phyloP scores from a whole-genome alignment of 2,888 invertebrate genomes.

The Cetonia aurata region DNA sequence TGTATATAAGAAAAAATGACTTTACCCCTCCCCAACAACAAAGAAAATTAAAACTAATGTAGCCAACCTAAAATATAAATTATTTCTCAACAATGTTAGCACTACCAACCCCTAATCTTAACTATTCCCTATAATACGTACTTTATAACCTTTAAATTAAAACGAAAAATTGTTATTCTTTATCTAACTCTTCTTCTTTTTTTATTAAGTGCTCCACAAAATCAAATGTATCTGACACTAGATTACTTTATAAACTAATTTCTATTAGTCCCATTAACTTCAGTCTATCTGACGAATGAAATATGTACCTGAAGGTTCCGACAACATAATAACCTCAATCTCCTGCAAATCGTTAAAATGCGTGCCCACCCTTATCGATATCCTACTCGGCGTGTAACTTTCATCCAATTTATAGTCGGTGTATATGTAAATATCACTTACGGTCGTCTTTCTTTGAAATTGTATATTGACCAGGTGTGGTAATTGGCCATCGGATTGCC shows the following conservation, averaged over 20 bases:
- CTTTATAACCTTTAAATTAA: too few species aligned
- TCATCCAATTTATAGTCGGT: conserved; percentile 99
- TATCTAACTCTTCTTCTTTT: too few species aligned
- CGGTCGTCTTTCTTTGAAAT: conserved; percentile 93
- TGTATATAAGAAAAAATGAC: too few species aligned
- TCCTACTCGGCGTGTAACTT: conserved; percentile 97
- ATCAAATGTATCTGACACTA: too few species aligned
- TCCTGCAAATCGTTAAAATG: conserved; percentile 98
- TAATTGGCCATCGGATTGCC: conserved; percentile 99
- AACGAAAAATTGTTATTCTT: too few species aligned
- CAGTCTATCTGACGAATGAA: not conserved
- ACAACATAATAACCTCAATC: conserved; percentile 92
- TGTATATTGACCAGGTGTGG: conserved; percentile 98
- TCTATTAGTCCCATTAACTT: not conserved
- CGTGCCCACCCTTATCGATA: conserved; percentile 93
- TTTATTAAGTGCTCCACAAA: too few species aligned
- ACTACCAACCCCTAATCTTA: too few species aligned
- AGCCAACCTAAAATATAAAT: too few species aligned
- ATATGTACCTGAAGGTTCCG: conserved; percentile 89
- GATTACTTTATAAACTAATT: not conserved
- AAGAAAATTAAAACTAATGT: too few species aligned
- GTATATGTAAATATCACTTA: conserved; percentile 95
- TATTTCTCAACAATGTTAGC: too few species aligned
- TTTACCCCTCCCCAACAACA: too few species aligned
- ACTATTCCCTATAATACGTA: too few species aligned